These are phyloP conservation scores for Deroptyus accipitrinus DNA, from an alignment of 2,113 vertebrate genomes.

Conservation along the genomic window DNA sequence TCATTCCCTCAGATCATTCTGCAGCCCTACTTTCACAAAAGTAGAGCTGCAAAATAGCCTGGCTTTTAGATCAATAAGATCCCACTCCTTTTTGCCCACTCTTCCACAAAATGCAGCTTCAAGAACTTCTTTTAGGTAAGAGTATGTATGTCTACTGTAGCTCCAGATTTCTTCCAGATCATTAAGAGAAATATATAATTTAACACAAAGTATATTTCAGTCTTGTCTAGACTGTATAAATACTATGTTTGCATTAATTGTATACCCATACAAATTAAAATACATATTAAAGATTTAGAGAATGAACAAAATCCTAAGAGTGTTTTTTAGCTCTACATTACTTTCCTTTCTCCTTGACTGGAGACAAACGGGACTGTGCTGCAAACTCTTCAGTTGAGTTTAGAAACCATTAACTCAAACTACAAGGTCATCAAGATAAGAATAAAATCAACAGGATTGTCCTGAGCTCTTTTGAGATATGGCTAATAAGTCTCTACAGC, in stretches of 20 bases:
- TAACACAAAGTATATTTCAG: not conserved
- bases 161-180: not conserved
- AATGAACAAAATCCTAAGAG: not conserved
- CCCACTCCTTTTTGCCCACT: not conserved
- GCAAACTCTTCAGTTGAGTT: conserved; percentile 29
- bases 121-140: not conserved
- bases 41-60: not conserved
- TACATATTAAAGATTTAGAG: not conserved
- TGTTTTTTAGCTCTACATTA: not conserved
- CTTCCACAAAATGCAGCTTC: not conserved
- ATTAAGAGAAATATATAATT: not conserved
- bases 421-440: conserved; percentile 58
- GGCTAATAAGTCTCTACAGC: not conserved
- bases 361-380: conserved; percentile 41
- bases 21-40: not conserved
- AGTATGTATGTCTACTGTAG: not conserved
- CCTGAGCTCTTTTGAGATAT: not conserved
- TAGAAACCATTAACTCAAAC: conserved; percentile 63
- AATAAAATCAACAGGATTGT: conserved; percentile 48
- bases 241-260: not conserved
- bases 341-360: conserved; percentile 40
- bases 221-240: not conserved
- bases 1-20: not conserved
- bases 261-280: not conserved
- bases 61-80: not conserved